These are phyloP conservation scores for Noctua janthina DNA, from an alignment of 2,888 invertebrate species.

Conservation along the genomic window DNA sequence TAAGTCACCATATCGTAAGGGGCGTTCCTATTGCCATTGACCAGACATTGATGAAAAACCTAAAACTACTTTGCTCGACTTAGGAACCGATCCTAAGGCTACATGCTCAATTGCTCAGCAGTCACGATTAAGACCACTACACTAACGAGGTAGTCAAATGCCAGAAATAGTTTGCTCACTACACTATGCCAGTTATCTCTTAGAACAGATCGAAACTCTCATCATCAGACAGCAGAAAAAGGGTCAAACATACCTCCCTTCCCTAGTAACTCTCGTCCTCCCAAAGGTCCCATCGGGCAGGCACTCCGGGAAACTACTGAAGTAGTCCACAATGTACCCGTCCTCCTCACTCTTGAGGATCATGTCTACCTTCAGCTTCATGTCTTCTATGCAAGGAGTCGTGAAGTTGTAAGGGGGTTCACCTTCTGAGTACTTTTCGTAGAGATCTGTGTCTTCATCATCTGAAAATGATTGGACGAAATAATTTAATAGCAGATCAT, in stretches of 20 bases:
- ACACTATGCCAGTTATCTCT: not conserved
- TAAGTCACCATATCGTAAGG: not conserved
- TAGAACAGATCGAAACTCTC: not conserved
- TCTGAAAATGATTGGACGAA: slow-evolving; percentile 71
- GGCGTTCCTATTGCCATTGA: not conserved
- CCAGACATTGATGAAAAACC: not conserved
- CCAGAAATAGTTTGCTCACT: not conserved
- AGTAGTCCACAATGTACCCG: slow-evolving; percentile 81
- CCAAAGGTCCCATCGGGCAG: slow-evolving; percentile 84
- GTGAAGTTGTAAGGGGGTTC: slow-evolving; percentile 80
- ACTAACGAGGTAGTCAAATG: not conserved
- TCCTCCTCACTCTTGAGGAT: slow-evolving; percentile 76
- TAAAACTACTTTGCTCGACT: not conserved
- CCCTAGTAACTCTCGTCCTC: slow-evolving; percentile 69
- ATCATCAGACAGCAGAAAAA: not conserved
- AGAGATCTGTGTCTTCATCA: slow-evolving; percentile 76
- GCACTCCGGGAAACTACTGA: slow-evolving; percentile 74
- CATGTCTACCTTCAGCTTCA: slow-evolving; percentile 69
- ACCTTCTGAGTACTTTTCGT: slow-evolving; percentile 74
- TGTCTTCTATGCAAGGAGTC: slow-evolving; percentile 78
- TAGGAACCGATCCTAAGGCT: not conserved
- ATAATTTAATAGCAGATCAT: not conserved
- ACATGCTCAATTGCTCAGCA: too few relatives aligned
- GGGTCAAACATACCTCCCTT: slow-evolving; percentile 76
- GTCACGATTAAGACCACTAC: not conserved